These are phyloP conservation scores for Bucorvus abyssinicus DNA, from an alignment of 2,797 vertebrate genomes.

Conservation along the genomic window DNA sequence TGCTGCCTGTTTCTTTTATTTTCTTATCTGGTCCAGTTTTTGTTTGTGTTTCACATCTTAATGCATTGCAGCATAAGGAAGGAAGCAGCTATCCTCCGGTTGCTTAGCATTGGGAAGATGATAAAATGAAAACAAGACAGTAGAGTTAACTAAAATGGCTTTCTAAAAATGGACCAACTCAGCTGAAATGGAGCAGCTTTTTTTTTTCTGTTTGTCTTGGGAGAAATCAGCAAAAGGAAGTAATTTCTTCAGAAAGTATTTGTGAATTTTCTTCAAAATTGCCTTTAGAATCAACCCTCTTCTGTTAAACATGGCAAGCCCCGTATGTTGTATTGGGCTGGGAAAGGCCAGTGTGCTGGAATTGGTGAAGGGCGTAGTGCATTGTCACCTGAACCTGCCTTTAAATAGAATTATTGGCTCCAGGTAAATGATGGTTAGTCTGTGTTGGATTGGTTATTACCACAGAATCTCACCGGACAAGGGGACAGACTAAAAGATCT, in stretches of 20 bases:
- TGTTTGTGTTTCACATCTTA: background rate
- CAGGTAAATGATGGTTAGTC: background rate
- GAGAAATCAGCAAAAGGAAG: background rate
- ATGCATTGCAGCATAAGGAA: background rate
- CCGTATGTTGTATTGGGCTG: background rate
- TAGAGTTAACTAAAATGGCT: background rate
- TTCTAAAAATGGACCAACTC: background rate
- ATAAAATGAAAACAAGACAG: background rate
- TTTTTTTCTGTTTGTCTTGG: background rate
- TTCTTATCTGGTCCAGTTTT: background rate
- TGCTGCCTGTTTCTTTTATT: background rate
- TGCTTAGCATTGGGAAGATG: conserved; percentile 21
- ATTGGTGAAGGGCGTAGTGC: background rate
- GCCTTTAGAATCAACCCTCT: background rate
- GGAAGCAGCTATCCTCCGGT: background rate
- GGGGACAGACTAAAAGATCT: background rate
- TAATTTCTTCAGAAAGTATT: background rate
- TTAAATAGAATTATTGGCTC: background rate
- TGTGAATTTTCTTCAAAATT: background rate
- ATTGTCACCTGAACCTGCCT: background rate
- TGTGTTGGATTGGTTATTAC: background rate
- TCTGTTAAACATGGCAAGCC: background rate
- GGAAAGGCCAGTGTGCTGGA: background rate
- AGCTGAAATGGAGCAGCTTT: background rate
- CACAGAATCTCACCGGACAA: background rate